Conservation (phyloP, 2,113 vertebrate genomes). For the Microcebus jonahi region DNA sequence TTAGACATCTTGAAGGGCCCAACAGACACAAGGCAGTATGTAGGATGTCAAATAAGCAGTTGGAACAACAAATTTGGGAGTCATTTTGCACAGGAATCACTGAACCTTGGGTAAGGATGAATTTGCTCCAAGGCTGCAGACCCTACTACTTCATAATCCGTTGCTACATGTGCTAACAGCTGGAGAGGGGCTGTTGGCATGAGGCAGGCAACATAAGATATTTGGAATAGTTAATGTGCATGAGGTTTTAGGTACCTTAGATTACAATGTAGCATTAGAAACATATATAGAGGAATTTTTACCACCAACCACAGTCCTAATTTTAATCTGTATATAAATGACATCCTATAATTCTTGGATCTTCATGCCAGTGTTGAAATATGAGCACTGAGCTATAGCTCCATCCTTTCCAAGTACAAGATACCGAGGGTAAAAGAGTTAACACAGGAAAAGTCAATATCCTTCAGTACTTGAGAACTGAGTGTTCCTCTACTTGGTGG, state of each 20-base stretch:
- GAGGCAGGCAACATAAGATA: neutral
- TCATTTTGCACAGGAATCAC: neutral
- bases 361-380: neutral
- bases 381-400: neutral
- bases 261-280: neutral
- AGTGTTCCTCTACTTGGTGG: slow-evolving; percentile 27
- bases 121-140: neutral
- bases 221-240: neutral
- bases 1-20: neutral
- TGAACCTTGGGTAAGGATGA: neutral
- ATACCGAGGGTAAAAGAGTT: slow-evolving; percentile 20
- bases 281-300: neutral
- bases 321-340: slow-evolving; percentile 37
- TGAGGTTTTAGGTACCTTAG: neutral
- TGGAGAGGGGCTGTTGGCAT: neutral
- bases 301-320: neutral
- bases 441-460: neutral
- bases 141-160: neutral
- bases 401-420: slow-evolving; percentile 35
- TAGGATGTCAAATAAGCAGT: neutral
- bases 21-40: neutral
- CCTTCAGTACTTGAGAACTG: slow-evolving; percentile 35
- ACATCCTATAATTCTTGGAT: neutral
- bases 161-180: neutral
- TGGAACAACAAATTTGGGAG: neutral